These are phyloP conservation scores for Phortica magna DNA, from an alignment of 2,888 invertebrate genomes.

Conservation along the genomic window DNA sequence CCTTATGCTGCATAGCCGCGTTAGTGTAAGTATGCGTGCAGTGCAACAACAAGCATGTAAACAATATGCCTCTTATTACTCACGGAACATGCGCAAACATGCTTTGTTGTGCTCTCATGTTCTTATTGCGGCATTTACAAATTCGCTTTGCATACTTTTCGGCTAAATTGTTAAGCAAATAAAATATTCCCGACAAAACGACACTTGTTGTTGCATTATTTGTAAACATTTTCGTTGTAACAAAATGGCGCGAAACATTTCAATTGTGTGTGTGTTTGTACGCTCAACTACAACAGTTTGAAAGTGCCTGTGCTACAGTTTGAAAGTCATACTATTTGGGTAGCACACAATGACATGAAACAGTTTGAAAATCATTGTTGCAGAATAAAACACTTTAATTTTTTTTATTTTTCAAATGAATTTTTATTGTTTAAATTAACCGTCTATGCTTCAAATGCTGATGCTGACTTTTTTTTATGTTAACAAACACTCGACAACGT, in stretches of 20 bases:
- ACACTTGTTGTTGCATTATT: constrained; percentile 58
- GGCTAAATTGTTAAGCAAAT: constrained; percentile 29
- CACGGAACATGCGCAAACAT: constrained; percentile 56
- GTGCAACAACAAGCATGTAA: constrained; percentile 38
- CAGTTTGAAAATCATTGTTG: not conserved
- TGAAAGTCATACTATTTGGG: too few relatives aligned
- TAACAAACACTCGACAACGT: constrained; percentile 38
- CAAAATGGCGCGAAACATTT: not conserved
- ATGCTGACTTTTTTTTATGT: constrained; percentile 17
- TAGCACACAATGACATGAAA: too few relatives aligned
- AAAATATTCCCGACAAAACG: constrained; percentile 28
- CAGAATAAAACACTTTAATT: not conserved
- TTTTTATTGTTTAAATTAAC: constrained; percentile 20
- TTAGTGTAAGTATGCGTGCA: constrained; percentile 57
- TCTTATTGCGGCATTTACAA: not conserved
- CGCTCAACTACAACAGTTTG: too few relatives aligned
- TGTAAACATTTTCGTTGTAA: constrained; percentile 32
- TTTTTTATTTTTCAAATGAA: not conserved
- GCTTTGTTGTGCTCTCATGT: not conserved
- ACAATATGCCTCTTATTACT: constrained; percentile 29
- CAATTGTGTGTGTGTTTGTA: too few relatives aligned
- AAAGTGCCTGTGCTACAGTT: too few relatives aligned
- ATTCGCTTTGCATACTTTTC: not conserved
- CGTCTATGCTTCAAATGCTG: constrained; percentile 17
- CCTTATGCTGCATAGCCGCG: not conserved